Percentiles rank a stretch among this genome's conserved stretches.
These are phyloP conservation scores for Leptinotarsa defecta DNA, from an alignment of 1,140 invertebrate species.

Conservation along the genomic window DNA sequence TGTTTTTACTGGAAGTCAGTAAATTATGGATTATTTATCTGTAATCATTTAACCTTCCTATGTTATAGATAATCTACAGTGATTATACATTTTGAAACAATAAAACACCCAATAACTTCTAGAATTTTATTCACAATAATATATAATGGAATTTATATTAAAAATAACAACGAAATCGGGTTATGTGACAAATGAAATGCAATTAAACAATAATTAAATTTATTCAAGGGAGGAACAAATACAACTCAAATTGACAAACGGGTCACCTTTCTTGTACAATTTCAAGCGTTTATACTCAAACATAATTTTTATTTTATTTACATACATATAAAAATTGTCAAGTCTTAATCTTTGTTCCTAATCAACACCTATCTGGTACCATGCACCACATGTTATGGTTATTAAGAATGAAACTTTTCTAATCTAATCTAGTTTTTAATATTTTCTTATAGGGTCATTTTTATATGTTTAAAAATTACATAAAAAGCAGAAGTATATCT, in stretches of 20 bases:
- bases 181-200: background rate
- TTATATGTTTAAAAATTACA: slow-evolving; percentile 18
- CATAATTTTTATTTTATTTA: slow-evolving; percentile 7
- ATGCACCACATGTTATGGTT: slow-evolving; percentile 15
- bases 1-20: too few relatives aligned
- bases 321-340: slow-evolving; percentile 23
- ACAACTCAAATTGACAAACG: background rate
- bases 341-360: slow-evolving; percentile 10
- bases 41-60: too few relatives aligned
- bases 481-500: slow-evolving; percentile 12
- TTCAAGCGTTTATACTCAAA: background rate
- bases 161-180: background rate
- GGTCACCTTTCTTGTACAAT: background rate
- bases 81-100: too few relatives aligned
- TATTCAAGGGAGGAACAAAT: slow-evolving; percentile 8
- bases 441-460: slow-evolving; percentile 5
- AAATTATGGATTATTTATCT: too few relatives aligned
- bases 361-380: slow-evolving; percentile 10
- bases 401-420: slow-evolving; percentile 9
- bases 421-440: slow-evolving; percentile 11
- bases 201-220: slow-evolving; percentile 5
- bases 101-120: too few relatives aligned
- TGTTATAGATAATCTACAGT: too few relatives aligned
- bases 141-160: too few relatives aligned
- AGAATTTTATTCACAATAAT: too few relatives aligned